Conservation (phyloP, 2,888 invertebrate genomes). For the Polietes domitor region DNA sequence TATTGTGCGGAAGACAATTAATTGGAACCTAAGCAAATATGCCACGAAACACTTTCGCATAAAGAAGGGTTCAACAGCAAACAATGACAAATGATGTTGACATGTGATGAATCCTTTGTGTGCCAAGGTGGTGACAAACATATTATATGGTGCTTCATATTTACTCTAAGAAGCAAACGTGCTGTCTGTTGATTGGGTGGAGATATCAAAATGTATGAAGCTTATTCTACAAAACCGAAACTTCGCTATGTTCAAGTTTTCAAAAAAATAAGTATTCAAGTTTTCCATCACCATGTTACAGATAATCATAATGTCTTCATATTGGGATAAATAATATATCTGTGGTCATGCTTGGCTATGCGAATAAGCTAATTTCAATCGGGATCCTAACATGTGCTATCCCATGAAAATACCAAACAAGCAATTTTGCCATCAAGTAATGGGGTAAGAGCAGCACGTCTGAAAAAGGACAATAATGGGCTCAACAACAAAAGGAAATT, state of each 20-base stretch:
- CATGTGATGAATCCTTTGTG: too few relatives aligned
- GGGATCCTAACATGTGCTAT: neutral
- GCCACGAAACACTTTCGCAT: neutral
- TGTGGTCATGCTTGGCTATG: too few relatives aligned
- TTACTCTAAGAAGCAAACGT: too few relatives aligned
- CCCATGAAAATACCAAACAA: neutral
- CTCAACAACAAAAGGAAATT: neutral
- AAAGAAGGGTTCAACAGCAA: neutral
- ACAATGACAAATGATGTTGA: neutral
- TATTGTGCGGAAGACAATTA: conserved; percentile 1
- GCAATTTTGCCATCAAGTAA: neutral
- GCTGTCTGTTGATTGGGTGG: too few relatives aligned
- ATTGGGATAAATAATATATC: too few relatives aligned
- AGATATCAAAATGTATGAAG: too few relatives aligned
- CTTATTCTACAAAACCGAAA: too few relatives aligned
- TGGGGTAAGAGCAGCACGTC: neutral
- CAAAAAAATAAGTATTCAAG: too few relatives aligned
- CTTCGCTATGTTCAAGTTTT: neutral
- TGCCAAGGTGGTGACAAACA: too few relatives aligned
- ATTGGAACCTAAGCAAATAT: conserved; percentile 3
- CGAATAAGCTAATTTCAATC: neutral
- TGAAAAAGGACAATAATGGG: neutral
- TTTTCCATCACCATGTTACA: too few relatives aligned
- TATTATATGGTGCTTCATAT: too few relatives aligned
- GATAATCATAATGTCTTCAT: too few relatives aligned